These are phyloP conservation scores for Perizoma flavofasciatum DNA, from an alignment of 2,888 invertebrate species.

Conservation along the genomic window DNA sequence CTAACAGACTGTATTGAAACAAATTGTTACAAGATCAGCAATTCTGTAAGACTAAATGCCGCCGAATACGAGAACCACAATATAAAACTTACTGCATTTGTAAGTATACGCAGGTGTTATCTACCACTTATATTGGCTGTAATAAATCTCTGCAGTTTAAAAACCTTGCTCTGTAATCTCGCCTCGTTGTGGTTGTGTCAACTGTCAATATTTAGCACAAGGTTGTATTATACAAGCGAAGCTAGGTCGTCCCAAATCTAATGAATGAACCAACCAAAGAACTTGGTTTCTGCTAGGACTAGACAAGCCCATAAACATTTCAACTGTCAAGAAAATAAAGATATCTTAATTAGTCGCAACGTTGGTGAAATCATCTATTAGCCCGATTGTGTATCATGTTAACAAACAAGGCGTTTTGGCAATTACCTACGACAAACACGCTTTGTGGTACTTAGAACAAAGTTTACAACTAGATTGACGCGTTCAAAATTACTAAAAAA, in stretches of 20 bases:
- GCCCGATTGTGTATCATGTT: background rate
- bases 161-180: slow-evolving; percentile 19
- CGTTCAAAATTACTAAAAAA: background rate
- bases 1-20: too few relatives aligned
- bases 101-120: background rate
- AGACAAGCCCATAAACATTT: too few relatives aligned
- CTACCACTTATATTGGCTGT: slow-evolving; percentile 1
- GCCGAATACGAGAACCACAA: too few relatives aligned
- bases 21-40: too few relatives aligned
- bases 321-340: too few relatives aligned
- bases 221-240: background rate
- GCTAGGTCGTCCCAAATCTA: too few relatives aligned
- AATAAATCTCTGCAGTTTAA: slow-evolving; percentile 14
- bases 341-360: too few relatives aligned
- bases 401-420: background rate
- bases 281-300: too few relatives aligned
- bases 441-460: background rate
- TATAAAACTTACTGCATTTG: background rate
- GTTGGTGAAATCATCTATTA: too few relatives aligned
- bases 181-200: slow-evolving; percentile 13
- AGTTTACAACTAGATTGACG: background rate
- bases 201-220: slow-evolving; percentile 15
- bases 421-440: background rate
- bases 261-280: too few relatives aligned
- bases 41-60: too few relatives aligned